A percentile compares a stretch with the other conserved stretches of the same genome.
Conservation (phyloP, 2,797 vertebrate species). For the Hypotaenidia okinawae region DNA sequence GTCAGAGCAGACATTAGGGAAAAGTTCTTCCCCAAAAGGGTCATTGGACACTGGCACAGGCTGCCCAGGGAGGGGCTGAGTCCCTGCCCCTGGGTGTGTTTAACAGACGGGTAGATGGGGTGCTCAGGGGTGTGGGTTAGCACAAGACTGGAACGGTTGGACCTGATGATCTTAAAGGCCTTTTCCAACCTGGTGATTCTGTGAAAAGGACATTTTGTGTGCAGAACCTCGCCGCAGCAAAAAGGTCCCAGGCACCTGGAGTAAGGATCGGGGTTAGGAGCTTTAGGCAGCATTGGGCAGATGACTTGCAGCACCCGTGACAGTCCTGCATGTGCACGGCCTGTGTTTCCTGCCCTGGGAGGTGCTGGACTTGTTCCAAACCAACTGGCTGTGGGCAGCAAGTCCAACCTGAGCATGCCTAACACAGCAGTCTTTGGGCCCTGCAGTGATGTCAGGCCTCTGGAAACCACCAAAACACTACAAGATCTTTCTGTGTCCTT, state of each 20-base stretch:
- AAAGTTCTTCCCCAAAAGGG: too few species aligned
- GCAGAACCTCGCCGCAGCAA: background rate
- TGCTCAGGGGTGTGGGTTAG: too few species aligned
- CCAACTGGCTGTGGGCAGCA: background rate
- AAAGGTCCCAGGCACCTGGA: background rate
- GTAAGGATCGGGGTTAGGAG: background rate
- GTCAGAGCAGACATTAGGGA: too few species aligned
- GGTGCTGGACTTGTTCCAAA: background rate
- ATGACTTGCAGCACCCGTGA: fast-evolving
- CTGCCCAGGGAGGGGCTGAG: too few species aligned
- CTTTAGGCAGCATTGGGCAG: background rate
- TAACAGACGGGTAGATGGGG: too few species aligned
- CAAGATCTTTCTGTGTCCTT: background rate
- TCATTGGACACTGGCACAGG: too few species aligned
- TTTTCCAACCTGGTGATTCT: too few species aligned
- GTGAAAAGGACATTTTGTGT: background rate
- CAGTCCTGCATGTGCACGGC: fast-evolving
- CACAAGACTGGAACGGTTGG: too few species aligned
- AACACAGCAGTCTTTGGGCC: background rate
- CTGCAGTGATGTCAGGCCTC: background rate
- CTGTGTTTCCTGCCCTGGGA: fast-evolving
- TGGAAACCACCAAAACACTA: background rate
- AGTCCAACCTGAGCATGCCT: background rate
- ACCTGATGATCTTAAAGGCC: too few species aligned
- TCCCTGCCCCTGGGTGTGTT: too few species aligned